Evolutionary conservation across 37 sponge, comb jelly and placozoan genomes (phyloP), one percentile per base, ranked within the genome.

Genomic region (Hormiphora californensis): DNA sequence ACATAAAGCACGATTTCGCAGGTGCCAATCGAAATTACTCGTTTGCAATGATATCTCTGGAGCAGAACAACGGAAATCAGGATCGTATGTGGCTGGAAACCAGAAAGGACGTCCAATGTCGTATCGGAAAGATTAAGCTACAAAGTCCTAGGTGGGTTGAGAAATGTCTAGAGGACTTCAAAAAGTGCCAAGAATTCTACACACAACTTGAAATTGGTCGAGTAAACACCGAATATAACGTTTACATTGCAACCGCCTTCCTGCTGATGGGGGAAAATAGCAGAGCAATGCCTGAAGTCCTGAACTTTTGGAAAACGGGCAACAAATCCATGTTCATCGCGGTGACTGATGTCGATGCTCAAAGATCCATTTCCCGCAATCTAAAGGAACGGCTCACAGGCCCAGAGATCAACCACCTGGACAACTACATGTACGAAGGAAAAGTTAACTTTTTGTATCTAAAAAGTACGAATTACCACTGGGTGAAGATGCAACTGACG

Each of bases 381-480:
- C 41, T 73, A 1, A 43, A 73, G 9, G 81, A 73, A 73, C 40
- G 81, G 25, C 5, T 73, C 46, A 46, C 19, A 40, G 81, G 81
- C 7, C 40, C 40, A 43, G 81, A 73, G 25, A 43, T 73, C n/a
- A 43, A 73, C 46, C 43, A 43, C 23, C 40, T 73, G 40, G 81
- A 73, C 25, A 73, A 73, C 25, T 46, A 73, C 43, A 46, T 73
- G 32, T 73, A 73, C 25, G 46, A 73, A 41, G 81, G 81, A 2
- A 73, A 73, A 41, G 81, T 73, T 5, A 73, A 73, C 27, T 73
- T 73, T 21, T 36, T 73, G 35, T 46, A 73, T 41, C 46, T 73
- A 0, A 73, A n/a, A n/a, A 73, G 46, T 28, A 33, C 46, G 8
- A 73, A 73, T 28, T 73, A 73, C 23, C 28, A 73, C 35, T 73